These are phyloP conservation scores for Diceros bicornis DNA, from an alignment of 2,797 vertebrate genomes.

Conservation along the genomic window DNA sequence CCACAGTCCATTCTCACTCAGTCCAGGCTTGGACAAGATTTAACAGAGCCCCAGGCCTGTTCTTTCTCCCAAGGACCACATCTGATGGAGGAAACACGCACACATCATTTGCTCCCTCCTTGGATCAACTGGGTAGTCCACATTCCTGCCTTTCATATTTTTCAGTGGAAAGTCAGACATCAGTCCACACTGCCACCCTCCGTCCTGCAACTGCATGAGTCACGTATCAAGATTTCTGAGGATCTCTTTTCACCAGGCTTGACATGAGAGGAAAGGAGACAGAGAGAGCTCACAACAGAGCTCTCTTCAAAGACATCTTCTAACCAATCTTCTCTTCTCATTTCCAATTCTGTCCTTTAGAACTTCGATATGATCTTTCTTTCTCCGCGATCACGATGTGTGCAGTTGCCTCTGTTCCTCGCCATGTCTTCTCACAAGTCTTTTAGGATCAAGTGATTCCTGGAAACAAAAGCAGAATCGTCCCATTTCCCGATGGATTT, in stretches of 20 bases:
- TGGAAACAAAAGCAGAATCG: no score
- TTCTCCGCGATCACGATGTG: no score
- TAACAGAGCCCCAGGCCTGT: constrained; percentile 21
- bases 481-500: no score
- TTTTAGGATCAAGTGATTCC: no score
- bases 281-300: background rate
- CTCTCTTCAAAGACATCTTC: constrained; percentile 19
- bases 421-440: no score
- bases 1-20: background rate
- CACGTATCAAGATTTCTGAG: background rate
- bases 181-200: background rate
- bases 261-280: background rate
- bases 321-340: constrained; percentile 20
- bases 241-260: background rate
- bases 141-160: constrained; percentile 17
- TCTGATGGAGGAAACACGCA: background rate
- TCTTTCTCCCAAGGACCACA: background rate
- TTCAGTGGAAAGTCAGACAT: background rate
- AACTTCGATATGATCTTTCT: background rate
- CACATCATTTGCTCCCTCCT: background rate
- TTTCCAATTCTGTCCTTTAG: background rate
- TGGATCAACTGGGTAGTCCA: background rate
- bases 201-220: background rate
- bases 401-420: no score
- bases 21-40: constrained; percentile 10